Evolutionary conservation across 1,140 invertebrate species (phyloP), one percentile per base, ranked within the genome.

Genomic region (Octopus sinensis): DNA sequence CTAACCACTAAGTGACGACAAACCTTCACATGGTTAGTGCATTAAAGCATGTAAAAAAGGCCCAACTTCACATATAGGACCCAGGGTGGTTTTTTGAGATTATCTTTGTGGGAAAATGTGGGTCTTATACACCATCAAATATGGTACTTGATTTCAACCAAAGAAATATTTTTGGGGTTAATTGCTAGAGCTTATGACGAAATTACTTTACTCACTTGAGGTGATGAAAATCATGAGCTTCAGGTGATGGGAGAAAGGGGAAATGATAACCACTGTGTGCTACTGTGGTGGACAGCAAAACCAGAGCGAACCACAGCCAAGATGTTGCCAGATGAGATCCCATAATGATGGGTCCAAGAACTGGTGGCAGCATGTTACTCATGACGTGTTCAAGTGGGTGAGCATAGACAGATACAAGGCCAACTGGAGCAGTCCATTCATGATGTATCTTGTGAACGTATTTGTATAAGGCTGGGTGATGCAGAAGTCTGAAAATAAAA

Each of bases 191-290:
- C 30, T 43, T 43, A 43, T 43, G 0, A 0, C 30, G 1, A 43
- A 43, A 43, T 43, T 52, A 68, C 1, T 76, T 92, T 91, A 96
- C 95, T 96, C 96, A 90, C 89, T 89, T 89, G 68, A 88, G 68
- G 90, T 97, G 96, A 90, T 97, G 96, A 89, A 95, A 97, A 91
- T 97, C 96, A 87, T 97, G 96, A 4, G 95, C 94, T 91, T 97
- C 95, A n/a, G 96, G 95, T 52, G 95, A 96, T 7, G 95, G 95
- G 86, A 96, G 94, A 86, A 96, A 95, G 0, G 96, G 96, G 85
- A 97, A 92, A 91, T 97, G 96, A 87, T 96, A 97, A 6, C 96
- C 96, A 76, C 94, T 95, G 87, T 97, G 96, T 23, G 95, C 93
- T 86, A 96, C 95, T 6, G 96, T 92, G 0, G 96, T 97, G 4